Evolutionary conservation across 53 echinoderm and acorn worm species (phyloP).

Genomic region (Luidia sarsii): DNA sequence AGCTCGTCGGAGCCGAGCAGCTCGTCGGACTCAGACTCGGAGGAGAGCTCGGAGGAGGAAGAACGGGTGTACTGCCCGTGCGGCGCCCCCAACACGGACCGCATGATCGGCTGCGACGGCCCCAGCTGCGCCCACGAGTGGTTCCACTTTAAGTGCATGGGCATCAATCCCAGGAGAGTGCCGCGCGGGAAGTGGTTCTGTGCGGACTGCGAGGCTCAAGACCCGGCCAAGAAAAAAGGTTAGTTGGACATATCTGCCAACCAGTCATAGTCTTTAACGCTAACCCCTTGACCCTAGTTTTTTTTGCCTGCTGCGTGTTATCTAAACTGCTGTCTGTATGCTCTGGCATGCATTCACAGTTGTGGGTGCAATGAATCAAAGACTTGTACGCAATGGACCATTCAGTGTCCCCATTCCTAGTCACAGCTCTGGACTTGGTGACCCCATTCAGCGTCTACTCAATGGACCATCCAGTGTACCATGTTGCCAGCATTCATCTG

Average conservation of each 20-base stretch:
- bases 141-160: conserved; percentile 51
- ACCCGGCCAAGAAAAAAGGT: conserved; percentile 10
- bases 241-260: neutral
- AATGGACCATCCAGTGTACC: too few relatives aligned
- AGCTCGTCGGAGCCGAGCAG: neutral
- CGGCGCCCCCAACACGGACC: conserved; percentile 9
- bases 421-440: too few relatives aligned
- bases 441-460: too few relatives aligned
- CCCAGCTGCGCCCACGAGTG: conserved; percentile 30
- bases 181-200: conserved; percentile 48
- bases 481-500: too few relatives aligned
- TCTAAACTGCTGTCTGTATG: too few relatives aligned
- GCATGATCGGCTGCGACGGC: conserved; percentile 51
- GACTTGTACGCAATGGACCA: too few relatives aligned
- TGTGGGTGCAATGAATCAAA: too few relatives aligned
- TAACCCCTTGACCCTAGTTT: neutral
- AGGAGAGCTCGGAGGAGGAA: neutral
- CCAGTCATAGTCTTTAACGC: neutral
- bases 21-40: neutral
- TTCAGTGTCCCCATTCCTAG: too few relatives aligned
- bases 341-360: neutral
- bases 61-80: conserved; percentile 25
- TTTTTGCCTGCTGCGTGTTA: neutral
- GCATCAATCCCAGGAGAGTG: conserved; percentile 28
- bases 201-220: neutral